Base-by-base conservation (phyloP, 2,888 invertebrate species). In the Agrochola litura region DNA sequence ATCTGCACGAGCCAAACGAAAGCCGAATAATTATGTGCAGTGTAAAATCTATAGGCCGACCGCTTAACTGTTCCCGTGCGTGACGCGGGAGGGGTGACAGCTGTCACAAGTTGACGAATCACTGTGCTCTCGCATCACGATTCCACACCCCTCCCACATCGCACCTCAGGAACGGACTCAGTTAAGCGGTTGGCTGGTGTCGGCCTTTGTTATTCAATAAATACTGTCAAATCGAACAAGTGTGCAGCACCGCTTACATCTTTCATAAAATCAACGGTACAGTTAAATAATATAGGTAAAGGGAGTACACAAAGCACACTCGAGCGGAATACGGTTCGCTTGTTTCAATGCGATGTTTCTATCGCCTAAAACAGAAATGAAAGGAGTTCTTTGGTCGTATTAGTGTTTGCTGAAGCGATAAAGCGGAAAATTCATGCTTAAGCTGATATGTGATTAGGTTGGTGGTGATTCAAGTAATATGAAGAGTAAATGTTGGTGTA, bases 261-360 rank as follows among this genome's bases (percentile, higher is more conserved):
- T 16, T 43, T 41, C 41, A 75, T 61, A n/a, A 69, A 77, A 83
- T 83, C 83, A 77, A 79, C 58, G 60, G 52, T 60, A 65, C 58
- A 60, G 56, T 77, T 78, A 83, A 80, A 77, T 66, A 56, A 74
- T 52, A 41, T 83, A 4, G 56, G 56, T 56, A 83, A 66, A 77
- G 30, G 19, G 64, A 37, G 67, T 63, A 58, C 67, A 82, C 77
- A 83, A 54, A 83, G 16, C 52, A 78, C 54, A 83, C 69, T 56
- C 49, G 14, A 49, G 66, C 37, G 54, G 9, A 79, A 70, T 37
- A 56, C 70, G 70, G 54, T 49, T 56, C 49, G 56, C 66, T 83
- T 83, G 60, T 79, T 78, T 41, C 65, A 70, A 79, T 79, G 61
- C 70, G 84, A 83, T 41, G 83, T 83, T 65, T 83, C 46, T 83